Evolutionary conservation across 2,888 invertebrate species (phyloP), one percentile per base, ranked within the genome.

Genomic region (Rotaria magnacalcarata): DNA sequence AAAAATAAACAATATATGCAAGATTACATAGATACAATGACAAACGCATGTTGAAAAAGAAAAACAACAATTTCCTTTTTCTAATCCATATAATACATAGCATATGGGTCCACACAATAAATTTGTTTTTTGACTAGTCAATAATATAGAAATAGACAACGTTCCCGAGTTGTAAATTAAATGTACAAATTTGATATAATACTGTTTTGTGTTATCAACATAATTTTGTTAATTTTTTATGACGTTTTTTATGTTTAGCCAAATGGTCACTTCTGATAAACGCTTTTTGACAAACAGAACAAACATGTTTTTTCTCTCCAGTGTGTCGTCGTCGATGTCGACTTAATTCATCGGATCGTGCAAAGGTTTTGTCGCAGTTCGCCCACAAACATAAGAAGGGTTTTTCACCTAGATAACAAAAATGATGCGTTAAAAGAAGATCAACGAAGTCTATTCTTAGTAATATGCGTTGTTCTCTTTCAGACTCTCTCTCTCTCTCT

Each of bases 271-370:
- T 90, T 54, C 91, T 88, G 89, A 90, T 90, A 88, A 91, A 91
- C 14, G 88, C 84, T 50, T 87, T 87, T 14, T 56, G 60, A 88
- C 96, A 96, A 85, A 94, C 94, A 19, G 93, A 92, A 90, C 97
- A 97, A 14, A 93, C 94, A 92, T 97, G 97, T 90, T 95, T 96
- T 92, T 97, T 97, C 91, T 97, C 97, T 4, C 92, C 92, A 0
- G 97, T 96, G 90, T 96, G 96, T 0, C 96, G 96, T 85, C 96
- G 93, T 90, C 95, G 95, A 91, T 96, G 96, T 0, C 96, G 93
- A 0, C 96, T 96, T 19, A 96, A 92, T 91, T 96, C 96, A 90
- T 96, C 96, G 84, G 96, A 96, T 85, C 96, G 93, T 0, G 96
- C 95, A 91, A 96, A 96, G 67, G 94, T 93, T 84, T 96, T 93